Conservation (phyloP, 2,113 vertebrate genomes). For the Astatotilapia flaviijosephi region DNA sequence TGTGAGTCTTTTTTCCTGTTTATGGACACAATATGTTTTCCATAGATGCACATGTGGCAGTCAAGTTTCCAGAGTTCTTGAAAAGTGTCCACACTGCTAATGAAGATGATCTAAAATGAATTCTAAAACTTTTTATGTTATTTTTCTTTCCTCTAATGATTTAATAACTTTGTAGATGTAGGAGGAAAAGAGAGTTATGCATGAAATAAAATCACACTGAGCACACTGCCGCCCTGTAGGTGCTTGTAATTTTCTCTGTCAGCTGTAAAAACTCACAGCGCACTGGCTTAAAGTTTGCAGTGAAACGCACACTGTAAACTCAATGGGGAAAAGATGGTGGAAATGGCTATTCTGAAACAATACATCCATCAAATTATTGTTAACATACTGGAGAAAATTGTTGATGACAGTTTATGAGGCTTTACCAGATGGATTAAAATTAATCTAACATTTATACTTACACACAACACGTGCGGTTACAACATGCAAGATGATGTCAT, state of each 20-base stretch:
- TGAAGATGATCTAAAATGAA: neutral
- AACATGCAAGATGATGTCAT: neutral
- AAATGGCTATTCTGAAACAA: neutral
- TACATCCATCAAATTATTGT: conserved; percentile 21
- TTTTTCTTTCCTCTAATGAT: neutral
- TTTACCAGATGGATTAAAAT: conserved; percentile 22
- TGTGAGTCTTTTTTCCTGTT: conserved; percentile 48
- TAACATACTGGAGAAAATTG: neutral
- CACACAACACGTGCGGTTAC: conserved; percentile 11
- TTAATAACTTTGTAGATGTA: neutral
- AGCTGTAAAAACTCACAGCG: conserved; percentile 23
- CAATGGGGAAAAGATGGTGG: neutral
- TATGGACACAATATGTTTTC: conserved; percentile 49
- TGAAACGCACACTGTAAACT: neutral
- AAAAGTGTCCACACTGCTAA: neutral
- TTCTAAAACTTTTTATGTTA: neutral
- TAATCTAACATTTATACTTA: conserved; percentile 17
- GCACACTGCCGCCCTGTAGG: neutral
- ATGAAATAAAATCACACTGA: neutral
- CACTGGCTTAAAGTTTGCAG: neutral
- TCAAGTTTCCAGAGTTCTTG: neutral
- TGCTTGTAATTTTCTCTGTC: conserved; percentile 10
- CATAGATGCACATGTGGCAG: conserved; percentile 24
- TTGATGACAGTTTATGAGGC: conserved; percentile 37
- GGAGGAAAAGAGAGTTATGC: neutral